Percentiles rank a stretch among this genome's conserved stretches.
Conservation (phyloP, 2,797 vertebrate genomes). For the Avahi laniger region DNA sequence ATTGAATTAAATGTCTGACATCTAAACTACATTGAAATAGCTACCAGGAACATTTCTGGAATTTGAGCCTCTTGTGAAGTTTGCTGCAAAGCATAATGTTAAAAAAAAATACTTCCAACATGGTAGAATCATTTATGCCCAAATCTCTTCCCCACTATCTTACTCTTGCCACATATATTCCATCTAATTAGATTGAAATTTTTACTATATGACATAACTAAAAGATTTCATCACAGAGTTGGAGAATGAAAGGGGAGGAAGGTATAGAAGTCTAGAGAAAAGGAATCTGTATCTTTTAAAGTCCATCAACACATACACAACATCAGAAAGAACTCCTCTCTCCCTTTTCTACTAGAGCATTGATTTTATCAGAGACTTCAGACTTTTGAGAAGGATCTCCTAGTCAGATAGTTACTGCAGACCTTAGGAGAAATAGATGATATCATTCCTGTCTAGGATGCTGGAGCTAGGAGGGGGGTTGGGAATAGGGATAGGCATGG, state of each 20-base stretch:
- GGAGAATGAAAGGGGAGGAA: background rate
- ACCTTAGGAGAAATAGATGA: background rate
- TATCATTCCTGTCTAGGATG: background rate
- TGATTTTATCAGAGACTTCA: background rate
- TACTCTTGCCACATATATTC: background rate
- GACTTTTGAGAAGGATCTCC: background rate
- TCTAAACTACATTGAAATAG: background rate
- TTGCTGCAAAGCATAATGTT: background rate
- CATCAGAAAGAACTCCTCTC: background rate
- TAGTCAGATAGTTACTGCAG: background rate
- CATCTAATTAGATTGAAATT: background rate
- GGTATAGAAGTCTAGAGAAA: background rate
- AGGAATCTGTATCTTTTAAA: background rate
- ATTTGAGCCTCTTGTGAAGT: background rate
- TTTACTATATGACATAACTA: background rate
- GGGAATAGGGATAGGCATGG: background rate
- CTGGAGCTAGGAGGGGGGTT: background rate
- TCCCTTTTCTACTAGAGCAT: background rate
- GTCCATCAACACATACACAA: background rate
- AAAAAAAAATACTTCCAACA: background rate
- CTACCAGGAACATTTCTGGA: background rate
- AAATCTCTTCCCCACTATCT: background rate
- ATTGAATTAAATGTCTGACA: background rate
- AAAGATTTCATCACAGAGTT: background rate
- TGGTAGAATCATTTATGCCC: background rate